phyloP scores from a whole-genome alignment of 2,888 invertebrate species.

The Oasisia sp. region DNA sequence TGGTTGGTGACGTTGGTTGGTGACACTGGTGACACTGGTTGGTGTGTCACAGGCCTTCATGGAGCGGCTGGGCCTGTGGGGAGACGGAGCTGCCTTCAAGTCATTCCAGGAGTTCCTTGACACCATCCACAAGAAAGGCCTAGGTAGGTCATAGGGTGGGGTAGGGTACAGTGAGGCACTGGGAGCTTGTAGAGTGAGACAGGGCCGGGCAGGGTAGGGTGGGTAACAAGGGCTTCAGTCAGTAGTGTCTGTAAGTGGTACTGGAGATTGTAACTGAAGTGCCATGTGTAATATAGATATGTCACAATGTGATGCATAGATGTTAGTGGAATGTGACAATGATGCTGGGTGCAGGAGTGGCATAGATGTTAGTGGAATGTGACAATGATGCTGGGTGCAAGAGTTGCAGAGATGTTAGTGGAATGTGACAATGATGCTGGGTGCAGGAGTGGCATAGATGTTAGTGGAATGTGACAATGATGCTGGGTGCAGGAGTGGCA shows the following conservation, averaged over 20 bases:
- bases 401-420: constrained; percentile 58
- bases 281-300: no score
- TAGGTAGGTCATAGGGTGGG: constrained; percentile 50
- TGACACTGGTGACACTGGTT: neutral
- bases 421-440: neutral
- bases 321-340: constrained; percentile 46
- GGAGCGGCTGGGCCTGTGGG: constrained; percentile 64
- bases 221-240: no score
- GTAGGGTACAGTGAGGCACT: neutral
- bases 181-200: no score
- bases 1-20: no score
- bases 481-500: constrained; percentile 39
- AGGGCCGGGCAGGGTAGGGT: no score
- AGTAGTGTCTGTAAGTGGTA: no score
- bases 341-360: constrained; percentile 30
- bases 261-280: no score
- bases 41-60: constrained; percentile 58
- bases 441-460: constrained; percentile 54
- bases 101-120: constrained; percentile 60
- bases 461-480: constrained; percentile 39
- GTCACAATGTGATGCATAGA: constrained; percentile 55
- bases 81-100: constrained; percentile 60
- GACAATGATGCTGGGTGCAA: neutral
- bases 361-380: constrained; percentile 56
- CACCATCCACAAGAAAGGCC: constrained; percentile 59